Base-by-base conservation (phyloP, 2,797 vertebrate species). In the Anguilla marmorata region DNA sequence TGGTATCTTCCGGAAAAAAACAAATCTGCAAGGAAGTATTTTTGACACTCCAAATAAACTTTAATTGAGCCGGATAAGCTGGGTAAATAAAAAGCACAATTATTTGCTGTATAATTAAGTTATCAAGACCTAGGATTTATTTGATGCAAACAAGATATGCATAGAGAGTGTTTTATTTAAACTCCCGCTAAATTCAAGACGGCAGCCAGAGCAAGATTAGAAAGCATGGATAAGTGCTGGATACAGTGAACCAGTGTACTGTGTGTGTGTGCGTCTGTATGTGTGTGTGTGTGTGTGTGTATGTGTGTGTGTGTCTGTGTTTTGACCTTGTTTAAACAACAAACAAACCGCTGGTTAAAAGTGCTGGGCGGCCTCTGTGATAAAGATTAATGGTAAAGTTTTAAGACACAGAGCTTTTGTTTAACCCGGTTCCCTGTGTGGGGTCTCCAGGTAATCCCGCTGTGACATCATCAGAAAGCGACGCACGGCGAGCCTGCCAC, bases 71-170 rank as follows among this genome's bases (percentile, higher is more conserved):
- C 5, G 66, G 84, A 85, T 76, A 74, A 60, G 58, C 50, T 76
- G 52, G 69, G 21, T 60, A 88, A 60, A 82, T 87, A 80, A 60
- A 85, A 85, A 63, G 21, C 37, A 58, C 84, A 9, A 58, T 48
- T 82, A 48, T 82, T 82, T 45, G 3, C 56, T 85, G 21, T 60
- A 66, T 60, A 85, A 85, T 85, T 27, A 41, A 27, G 56, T 85
- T 85, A 85, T 85, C 89, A 89, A 91, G 91, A 94, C 92, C 90
- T 66, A 69, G 90, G 94, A 91, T 93, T 90, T 94, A 92, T 95
- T 93, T 94, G 92, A 95, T 94, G 92, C 94, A 94, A 95, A 94
- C 93, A 94, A 85, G 83, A 80, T 76, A 72, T 7, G 1, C 63
- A 9, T 52, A 66, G 48, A 83, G 56, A 72, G 30, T 24, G 85